phyloP scores from a whole-genome alignment of 2,888 invertebrate genomes.

The Terebella lapidaria region DNA sequence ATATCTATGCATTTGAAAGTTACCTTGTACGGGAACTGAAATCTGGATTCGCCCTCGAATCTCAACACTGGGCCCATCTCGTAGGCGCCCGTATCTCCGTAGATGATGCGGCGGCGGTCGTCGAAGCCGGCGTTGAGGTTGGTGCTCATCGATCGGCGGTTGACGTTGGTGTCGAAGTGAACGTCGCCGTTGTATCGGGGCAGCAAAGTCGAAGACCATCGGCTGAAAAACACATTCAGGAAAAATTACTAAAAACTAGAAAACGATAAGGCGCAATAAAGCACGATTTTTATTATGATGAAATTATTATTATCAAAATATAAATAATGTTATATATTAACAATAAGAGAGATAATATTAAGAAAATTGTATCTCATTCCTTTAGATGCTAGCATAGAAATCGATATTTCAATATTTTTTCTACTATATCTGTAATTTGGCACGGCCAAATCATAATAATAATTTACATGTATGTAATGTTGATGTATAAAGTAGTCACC shows the following conservation, averaged over 20 bases:
- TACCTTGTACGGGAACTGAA: constrained; percentile 20
- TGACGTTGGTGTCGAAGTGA: constrained; percentile 7
- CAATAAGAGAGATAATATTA: too few species aligned
- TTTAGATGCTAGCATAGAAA: too few species aligned
- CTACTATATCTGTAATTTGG: too few species aligned
- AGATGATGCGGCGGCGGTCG: constrained; percentile 3
- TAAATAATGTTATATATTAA: too few species aligned
- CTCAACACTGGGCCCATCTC: constrained; percentile 8
- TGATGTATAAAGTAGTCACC: constrained; percentile 11
- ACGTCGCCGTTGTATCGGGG: constrained; percentile 19
- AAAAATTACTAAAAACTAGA: too few species aligned
- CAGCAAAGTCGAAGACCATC: constrained; percentile 8
- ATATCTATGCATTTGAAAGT: not conserved
- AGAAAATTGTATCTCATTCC: too few species aligned
- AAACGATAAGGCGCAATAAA: too few species aligned
- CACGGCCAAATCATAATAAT: too few species aligned
- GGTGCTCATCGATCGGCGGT: constrained; percentile 1
- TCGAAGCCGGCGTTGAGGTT: constrained; percentile 17
- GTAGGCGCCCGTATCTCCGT: constrained; percentile 10
- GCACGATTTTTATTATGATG: too few species aligned
- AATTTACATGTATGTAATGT: too few species aligned
- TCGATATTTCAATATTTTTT: too few species aligned
- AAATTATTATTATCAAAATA: too few species aligned
- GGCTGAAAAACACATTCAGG: constrained; percentile 12
- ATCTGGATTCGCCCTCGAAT: constrained; percentile 7